Conservation (phyloP, 2,113 vertebrate genomes). For the Arothron firmamentum region DNA sequence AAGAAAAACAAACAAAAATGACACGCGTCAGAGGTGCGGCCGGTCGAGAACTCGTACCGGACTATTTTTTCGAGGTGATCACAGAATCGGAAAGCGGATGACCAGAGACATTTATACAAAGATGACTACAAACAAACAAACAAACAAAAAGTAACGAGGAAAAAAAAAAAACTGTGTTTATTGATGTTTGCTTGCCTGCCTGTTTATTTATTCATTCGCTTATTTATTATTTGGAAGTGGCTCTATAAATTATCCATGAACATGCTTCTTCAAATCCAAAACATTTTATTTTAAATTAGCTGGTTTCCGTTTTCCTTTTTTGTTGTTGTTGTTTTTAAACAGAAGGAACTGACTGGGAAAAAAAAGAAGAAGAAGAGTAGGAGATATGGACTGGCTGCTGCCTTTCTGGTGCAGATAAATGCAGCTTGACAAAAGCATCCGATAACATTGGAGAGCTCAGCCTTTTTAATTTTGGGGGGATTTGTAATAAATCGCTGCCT, state of each 20-base stretch:
- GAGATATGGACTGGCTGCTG: background rate
- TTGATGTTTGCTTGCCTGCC: constrained; percentile 79
- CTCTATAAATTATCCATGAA: constrained; percentile 72
- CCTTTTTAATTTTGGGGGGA: constrained; percentile 15
- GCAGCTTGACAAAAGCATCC: background rate
- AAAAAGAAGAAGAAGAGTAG: constrained; percentile 8
- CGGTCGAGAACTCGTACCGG: constrained; percentile 39
- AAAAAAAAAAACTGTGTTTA: constrained; percentile 66
- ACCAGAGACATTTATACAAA: constrained; percentile 57
- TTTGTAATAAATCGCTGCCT: constrained; percentile 11
- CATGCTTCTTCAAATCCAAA: constrained; percentile 51
- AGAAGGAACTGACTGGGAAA: background rate
- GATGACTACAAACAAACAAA: constrained; percentile 19
- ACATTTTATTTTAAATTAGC: constrained; percentile 42
- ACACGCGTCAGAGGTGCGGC: constrained; percentile 26
- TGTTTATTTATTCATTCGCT: constrained; percentile 80
- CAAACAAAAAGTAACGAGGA: constrained; percentile 38
- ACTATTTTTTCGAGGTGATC: constrained; percentile 57
- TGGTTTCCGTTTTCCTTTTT: constrained; percentile 22
- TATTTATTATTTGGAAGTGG: constrained; percentile 78
- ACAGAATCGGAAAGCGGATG: constrained; percentile 45
- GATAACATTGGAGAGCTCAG: constrained; percentile 10
- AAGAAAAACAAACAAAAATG: constrained; percentile 9
- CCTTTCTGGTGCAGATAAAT: constrained; percentile 5
- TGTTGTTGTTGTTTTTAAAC: constrained; percentile 3